Percentiles rank a stretch among this genome's conserved stretches.
Conservation (phyloP, 2,113 vertebrate genomes). For the Cebus imitator region DNA sequence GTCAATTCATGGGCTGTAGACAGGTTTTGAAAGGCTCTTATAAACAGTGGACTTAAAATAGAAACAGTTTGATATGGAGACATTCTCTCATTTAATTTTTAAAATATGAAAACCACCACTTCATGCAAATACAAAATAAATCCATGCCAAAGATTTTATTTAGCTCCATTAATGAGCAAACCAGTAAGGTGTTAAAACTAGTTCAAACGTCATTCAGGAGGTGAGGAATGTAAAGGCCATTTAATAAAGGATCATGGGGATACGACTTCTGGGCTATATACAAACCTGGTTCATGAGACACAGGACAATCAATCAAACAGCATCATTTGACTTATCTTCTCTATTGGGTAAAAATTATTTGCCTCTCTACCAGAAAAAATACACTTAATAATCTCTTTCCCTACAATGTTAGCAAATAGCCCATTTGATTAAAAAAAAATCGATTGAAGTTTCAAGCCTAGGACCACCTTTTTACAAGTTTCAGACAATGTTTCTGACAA, state of each 20-base stretch:
- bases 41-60: neutral
- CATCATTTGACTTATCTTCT: neutral
- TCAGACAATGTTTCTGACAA: neutral
- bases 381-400: neutral
- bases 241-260: neutral
- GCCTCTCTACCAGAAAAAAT: neutral
- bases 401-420: neutral
- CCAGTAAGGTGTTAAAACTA: neutral
- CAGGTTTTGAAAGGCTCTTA: neutral
- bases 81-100: neutral
- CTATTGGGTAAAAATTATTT: neutral
- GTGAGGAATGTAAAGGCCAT: fast-evolving
- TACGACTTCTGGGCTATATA: too few species aligned
- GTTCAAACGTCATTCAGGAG: fast-evolving
- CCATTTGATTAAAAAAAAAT: neutral
- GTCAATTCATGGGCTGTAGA: fast-evolving
- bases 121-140: neutral
- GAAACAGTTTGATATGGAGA: neutral
- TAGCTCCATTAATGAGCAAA: neutral
- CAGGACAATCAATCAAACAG: neutral
- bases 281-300: neutral
- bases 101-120: neutral
- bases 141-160: neutral
- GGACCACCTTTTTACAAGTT: neutral
- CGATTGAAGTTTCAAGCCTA: neutral